phyloP scores from a whole-genome alignment of 92 coral and sea anemone genomes.

The Zoanthus solanderi region DNA sequence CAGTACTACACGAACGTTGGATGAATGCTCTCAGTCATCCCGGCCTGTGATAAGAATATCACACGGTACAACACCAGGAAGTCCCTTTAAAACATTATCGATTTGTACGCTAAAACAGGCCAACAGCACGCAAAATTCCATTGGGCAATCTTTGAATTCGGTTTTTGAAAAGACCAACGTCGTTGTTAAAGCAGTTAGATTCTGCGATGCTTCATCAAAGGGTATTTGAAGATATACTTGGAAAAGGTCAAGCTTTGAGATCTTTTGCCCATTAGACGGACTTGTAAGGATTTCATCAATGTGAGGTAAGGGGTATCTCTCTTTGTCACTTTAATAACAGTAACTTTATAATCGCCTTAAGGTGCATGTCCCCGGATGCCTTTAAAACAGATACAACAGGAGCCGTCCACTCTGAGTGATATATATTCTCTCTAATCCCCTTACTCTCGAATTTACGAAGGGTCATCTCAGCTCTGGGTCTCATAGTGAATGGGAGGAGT shows the following conservation, averaged over 20 bases:
- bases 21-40: conserved; percentile 43
- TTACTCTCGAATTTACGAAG: conserved; percentile 53
- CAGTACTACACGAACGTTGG: conserved; percentile 45
- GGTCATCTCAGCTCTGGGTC: conserved; percentile 50
- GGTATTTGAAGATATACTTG: conserved; percentile 55
- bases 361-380: conserved; percentile 11
- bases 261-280: conserved; percentile 21
- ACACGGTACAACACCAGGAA: conserved; percentile 27
- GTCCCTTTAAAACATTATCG: conserved; percentile 42
- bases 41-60: conserved; percentile 50
- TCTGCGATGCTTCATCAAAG: conserved; percentile 9
- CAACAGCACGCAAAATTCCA: conserved; percentile 14
- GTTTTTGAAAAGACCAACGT: background rate
- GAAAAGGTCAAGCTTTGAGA: conserved; percentile 53
- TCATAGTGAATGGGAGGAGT: conserved; percentile 57
- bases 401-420: conserved; percentile 10
- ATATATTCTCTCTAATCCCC: conserved; percentile 56
- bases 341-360: background rate
- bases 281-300: conserved; percentile 32
- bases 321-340: conserved; percentile 5
- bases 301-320: background rate
- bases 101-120: conserved; percentile 43
- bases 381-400: background rate
- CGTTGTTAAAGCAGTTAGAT: background rate
- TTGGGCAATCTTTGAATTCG: background rate